phyloP scores from a whole-genome alignment of 2,888 invertebrate genomes.

The Parnassius glacialis region DNA sequence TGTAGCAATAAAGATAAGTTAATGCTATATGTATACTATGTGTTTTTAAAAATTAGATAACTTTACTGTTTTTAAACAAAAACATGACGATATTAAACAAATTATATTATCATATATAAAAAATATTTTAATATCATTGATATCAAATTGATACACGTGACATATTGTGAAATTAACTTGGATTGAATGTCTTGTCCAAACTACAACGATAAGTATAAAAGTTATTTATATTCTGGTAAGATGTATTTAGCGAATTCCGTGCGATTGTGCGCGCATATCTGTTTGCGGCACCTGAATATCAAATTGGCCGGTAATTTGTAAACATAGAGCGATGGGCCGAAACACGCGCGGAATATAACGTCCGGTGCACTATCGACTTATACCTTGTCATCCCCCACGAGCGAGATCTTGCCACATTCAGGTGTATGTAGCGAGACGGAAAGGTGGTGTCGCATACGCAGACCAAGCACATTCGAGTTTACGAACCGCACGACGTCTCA shows the following conservation, averaged over 20 bases:
- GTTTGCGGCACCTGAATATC: constrained; percentile 33
- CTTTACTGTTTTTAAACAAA: too few species aligned
- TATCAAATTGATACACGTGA: too few species aligned
- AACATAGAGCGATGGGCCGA: constrained; percentile 34
- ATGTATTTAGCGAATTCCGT: constrained; percentile 27
- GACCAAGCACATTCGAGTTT: constrained; percentile 24
- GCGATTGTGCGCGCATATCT: constrained; percentile 24
- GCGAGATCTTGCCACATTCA: constrained; percentile 51
- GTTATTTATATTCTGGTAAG: constrained; percentile 15
- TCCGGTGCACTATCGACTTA: constrained; percentile 50
- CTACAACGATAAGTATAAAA: constrained; percentile 1
- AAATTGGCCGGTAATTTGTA: constrained; percentile 39
- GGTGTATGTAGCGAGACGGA: constrained; percentile 58
- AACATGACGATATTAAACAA: too few species aligned
- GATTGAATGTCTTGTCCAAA: too few species aligned
- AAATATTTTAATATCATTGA: too few species aligned
- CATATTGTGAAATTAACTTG: too few species aligned
- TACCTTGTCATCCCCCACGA: constrained; percentile 55
- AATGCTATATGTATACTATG: too few species aligned
- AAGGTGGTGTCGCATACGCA: constrained; percentile 55
- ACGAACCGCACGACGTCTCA: constrained; percentile 30
- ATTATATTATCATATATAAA: too few species aligned
- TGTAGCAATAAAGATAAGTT: too few species aligned
- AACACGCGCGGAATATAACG: constrained; percentile 59
- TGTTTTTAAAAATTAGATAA: too few species aligned